Evolutionary conservation across 2,797 vertebrate species (phyloP), one percentile per base, ranked within the genome.

Genomic region (Clangula hyemalis): DNA sequence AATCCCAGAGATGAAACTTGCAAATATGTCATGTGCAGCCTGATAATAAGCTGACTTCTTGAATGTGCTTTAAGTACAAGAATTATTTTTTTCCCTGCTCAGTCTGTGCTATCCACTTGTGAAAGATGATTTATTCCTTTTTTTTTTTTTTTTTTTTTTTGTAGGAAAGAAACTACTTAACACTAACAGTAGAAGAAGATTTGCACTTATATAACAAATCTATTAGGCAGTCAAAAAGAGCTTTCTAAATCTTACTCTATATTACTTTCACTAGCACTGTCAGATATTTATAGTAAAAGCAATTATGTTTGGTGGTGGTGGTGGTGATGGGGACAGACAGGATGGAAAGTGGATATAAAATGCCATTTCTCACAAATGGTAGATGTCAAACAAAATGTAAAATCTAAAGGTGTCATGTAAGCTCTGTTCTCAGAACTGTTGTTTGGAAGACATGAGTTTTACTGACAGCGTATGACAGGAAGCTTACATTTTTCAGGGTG

Each of bases 341-440:
- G 71, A 85, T 73, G 84, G 95, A 70, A 96, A 94, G 84, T 16
- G 13, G 68, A 82, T 91, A 74, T 56, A 83, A 95, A 96, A 89
- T 65, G 84, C 77, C 77, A 56, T 86, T 96, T 85, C 93, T 92
- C 38, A 2, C 81, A 85, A 96, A 90, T 93, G 78, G 77, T 47
- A 51, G 90, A 74, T 95, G 94, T 94, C 94, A 96, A 96, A 95
- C 90, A 83, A 95, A 95, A 95, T 94, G 78, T 93, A 83, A 89
- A 93, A 95, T 85, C 75, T 41, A 54, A 93, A 95, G 90, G 88
- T 89, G 84, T 89, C 88, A 1, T 93, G 72, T 91, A 87, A 90
- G 88, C 86, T 87, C 72, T 24, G 75, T 72, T 93, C 94, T 92
- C 75, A 54, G 45, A 92, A 83, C 88, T 72, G 93, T 74, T 94